Conservation (phyloP, 92 coral and sea anemone genomes). For the Paragorgia papillata region DNA sequence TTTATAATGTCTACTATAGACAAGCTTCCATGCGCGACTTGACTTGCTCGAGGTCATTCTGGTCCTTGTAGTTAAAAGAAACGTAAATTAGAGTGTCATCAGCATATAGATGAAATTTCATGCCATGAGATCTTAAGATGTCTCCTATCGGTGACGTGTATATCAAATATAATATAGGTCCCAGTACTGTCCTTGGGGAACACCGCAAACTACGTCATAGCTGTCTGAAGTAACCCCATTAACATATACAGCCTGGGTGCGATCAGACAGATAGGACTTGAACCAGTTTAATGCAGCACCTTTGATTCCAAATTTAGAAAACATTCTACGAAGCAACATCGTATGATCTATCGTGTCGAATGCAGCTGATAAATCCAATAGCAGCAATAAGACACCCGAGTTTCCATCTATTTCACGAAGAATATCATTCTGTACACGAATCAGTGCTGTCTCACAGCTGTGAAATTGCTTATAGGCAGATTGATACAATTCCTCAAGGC, state of each 20-base stretch:
- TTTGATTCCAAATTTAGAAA: constrained; percentile 18
- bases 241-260: constrained; percentile 8
- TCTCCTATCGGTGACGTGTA: constrained; percentile 20
- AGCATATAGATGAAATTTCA: constrained; percentile 19
- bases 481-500: constrained; percentile 37
- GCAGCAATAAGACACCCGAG: constrained; percentile 39
- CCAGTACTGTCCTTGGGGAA: constrained; percentile 21
- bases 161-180: constrained; percentile 16
- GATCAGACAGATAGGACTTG: constrained; percentile 42
- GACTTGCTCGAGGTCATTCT: constrained; percentile 6
- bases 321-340: constrained; percentile 33
- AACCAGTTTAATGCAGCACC: constrained; percentile 38
- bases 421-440: constrained; percentile 51
- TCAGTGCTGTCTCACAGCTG: constrained; percentile 52
- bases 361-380: constrained; percentile 48
- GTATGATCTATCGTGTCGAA: constrained; percentile 46
- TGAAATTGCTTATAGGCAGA: constrained; percentile 40
- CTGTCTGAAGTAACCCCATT: constrained; percentile 15
- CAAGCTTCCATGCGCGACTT: neutral
- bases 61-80: constrained; percentile 11
- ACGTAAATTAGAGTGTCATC: constrained; percentile 14
- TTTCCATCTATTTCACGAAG: constrained; percentile 39
- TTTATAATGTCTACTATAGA: neutral
- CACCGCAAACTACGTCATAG: neutral
- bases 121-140: constrained; percentile 9